phyloP scores from a whole-genome alignment of 2,888 invertebrate genomes.

The Lepidochitona cinerea region DNA sequence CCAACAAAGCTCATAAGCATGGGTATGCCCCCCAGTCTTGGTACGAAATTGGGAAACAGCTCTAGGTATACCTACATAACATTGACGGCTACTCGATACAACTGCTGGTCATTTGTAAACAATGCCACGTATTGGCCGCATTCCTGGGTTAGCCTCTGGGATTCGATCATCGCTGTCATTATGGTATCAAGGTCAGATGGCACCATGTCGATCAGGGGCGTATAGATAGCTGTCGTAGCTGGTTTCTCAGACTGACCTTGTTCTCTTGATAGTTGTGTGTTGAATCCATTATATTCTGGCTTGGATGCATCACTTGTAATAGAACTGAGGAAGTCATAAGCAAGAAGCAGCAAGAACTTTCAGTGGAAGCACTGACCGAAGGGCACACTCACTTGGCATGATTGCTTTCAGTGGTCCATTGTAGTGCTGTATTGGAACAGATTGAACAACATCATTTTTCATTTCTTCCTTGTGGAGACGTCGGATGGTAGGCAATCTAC shows the following conservation, averaged over 20 bases:
- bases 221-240: constrained; percentile 22
- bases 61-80: constrained; percentile 34
- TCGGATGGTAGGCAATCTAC: too few species aligned
- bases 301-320: too few species aligned
- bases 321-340: too few species aligned
- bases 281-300: constrained; percentile 31
- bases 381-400: too few species aligned
- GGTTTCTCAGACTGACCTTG: constrained; percentile 19
- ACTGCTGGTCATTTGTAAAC: constrained; percentile 32
- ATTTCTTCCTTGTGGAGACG: too few species aligned
- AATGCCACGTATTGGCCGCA: constrained; percentile 20
- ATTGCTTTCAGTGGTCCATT: too few species aligned
- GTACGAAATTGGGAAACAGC: constrained; percentile 22
- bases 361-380: too few species aligned
- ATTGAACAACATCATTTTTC: too few species aligned
- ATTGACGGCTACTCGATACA: constrained; percentile 33
- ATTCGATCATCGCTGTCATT: constrained; percentile 29
- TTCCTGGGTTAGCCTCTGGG: constrained; percentile 19
- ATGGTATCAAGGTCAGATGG: constrained; percentile 29
- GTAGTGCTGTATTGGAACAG: too few species aligned
- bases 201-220: constrained; percentile 27
- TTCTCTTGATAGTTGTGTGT: constrained; percentile 23
- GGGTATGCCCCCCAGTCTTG: constrained; percentile 43
- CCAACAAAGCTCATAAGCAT: constrained; percentile 42
- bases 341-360: too few species aligned